Evolutionary conservation across 2,888 invertebrate genomes (phyloP).

Genomic region (Eupithecia pulchellata): DNA sequence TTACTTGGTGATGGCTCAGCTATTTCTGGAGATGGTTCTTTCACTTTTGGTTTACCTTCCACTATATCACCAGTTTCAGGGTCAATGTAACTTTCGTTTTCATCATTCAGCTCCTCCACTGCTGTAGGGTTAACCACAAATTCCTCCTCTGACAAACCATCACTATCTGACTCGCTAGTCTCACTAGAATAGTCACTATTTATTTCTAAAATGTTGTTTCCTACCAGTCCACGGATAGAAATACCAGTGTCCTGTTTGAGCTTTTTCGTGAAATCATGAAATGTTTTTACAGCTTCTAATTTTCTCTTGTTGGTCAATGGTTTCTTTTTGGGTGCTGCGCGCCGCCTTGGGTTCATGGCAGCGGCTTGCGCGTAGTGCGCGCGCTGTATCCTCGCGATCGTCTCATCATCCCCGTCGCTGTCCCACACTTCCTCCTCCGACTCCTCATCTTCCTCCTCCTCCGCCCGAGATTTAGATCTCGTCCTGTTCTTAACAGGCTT

Average conservation of each 20-base stretch:
- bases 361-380: constrained; percentile 79
- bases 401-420: constrained; percentile 80
- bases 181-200: constrained; percentile 79
- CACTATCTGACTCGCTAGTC: constrained; percentile 76
- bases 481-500: constrained; percentile 66
- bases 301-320: constrained; percentile 82
- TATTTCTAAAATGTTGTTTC: constrained; percentile 79
- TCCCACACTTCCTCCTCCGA: constrained; percentile 74
- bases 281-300: constrained; percentile 81
- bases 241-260: constrained; percentile 83
- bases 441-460: constrained; percentile 66
- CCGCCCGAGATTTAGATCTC: constrained; percentile 61
- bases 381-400: constrained; percentile 79
- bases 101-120: constrained; percentile 76
- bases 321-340: constrained; percentile 67
- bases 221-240: constrained; percentile 79
- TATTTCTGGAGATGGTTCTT: constrained; percentile 38
- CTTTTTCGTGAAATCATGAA: constrained; percentile 82
- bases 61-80: constrained; percentile 82
- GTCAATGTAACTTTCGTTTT: constrained; percentile 81
- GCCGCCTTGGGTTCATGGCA: constrained; percentile 74
- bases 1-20: constrained; percentile 37
- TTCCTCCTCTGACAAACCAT: constrained; percentile 81
- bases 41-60: constrained; percentile 52
- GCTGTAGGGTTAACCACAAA: constrained; percentile 80